Conservation (phyloP, 2,888 invertebrate genomes). For the Listrodromus nycthemerus region DNA sequence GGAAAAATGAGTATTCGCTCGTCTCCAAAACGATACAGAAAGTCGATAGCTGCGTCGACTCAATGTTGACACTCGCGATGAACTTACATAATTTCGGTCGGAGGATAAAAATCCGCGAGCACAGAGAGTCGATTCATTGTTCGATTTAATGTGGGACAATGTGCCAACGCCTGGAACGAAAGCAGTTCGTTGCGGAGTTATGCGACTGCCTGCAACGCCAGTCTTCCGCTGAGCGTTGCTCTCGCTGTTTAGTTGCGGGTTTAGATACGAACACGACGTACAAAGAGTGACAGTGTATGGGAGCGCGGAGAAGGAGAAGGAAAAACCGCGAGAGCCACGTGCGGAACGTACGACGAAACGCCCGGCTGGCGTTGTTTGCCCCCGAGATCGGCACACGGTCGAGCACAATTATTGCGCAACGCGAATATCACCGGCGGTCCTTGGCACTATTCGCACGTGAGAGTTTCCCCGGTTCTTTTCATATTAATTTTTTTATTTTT, state of each 20-base stretch:
- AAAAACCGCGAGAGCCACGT: slow-evolving; percentile 61
- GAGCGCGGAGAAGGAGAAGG: slow-evolving; percentile 28
- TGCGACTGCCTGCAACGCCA: slow-evolving; percentile 44
- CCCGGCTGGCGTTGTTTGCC: slow-evolving; percentile 58
- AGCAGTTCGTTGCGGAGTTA: slow-evolving; percentile 53
- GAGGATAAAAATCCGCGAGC: not conserved
- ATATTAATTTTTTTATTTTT: slow-evolving; percentile 24
- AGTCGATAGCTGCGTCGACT: not conserved
- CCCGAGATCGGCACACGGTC: slow-evolving; percentile 62
- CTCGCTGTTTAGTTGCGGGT: not conserved
- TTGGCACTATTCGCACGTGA: slow-evolving; percentile 72
- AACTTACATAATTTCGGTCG: slow-evolving; percentile 16
- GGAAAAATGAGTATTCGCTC: not conserved
- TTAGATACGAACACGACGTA: not conserved
- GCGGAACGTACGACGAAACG: slow-evolving; percentile 60
- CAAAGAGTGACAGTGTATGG: not conserved
- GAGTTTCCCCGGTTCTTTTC: slow-evolving; percentile 67
- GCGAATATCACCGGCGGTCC: slow-evolving; percentile 69
- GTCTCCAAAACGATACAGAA: not conserved
- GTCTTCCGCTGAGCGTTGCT: slow-evolving; percentile 7
- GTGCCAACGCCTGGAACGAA: slow-evolving; percentile 49
- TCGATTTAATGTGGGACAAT: slow-evolving; percentile 18
- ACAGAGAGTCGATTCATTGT: slow-evolving; percentile 17
- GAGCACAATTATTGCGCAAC: slow-evolving; percentile 67
- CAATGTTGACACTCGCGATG: not conserved